phyloP scores from a whole-genome alignment of 1,140 invertebrate species.

The Scylla paramamosain region DNA sequence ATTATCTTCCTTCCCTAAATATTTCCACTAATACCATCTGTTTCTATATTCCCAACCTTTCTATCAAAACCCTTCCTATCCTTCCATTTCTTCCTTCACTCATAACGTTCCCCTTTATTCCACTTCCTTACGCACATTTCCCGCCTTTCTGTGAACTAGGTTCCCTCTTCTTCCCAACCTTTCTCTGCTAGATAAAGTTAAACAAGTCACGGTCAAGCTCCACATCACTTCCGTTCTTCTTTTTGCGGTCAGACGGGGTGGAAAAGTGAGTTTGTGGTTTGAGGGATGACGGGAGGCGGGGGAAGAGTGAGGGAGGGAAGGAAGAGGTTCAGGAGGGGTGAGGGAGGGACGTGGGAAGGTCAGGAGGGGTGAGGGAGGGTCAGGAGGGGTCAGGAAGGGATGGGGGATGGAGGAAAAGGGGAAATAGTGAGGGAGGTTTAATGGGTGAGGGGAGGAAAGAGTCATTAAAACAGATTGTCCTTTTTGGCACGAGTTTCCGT shows the following conservation, averaged over 20 bases:
- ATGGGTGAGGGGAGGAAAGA: background rate
- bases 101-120: background rate
- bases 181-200: conserved; percentile 25
- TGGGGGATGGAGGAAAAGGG: too few relatives aligned
- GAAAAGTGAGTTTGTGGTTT: conserved; percentile 37
- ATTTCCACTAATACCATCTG: too few relatives aligned
- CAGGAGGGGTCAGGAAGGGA: too few relatives aligned
- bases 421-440: too few relatives aligned
- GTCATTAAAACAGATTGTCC: background rate
- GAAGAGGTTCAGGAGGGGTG: background rate
- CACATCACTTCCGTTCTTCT: conserved; percentile 49
- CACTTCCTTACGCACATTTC: background rate
- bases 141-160: background rate
- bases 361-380: background rate
- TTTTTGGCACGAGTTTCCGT: conserved; percentile 42
- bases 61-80: too few relatives aligned
- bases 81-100: background rate
- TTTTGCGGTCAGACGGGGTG: conserved; percentile 39
- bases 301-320: background rate
- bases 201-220: conserved; percentile 57
- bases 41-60: too few relatives aligned
- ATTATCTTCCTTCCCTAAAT: too few relatives aligned
- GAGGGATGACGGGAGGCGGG: background rate
- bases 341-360: background rate
- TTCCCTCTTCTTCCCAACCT: background rate